phyloP scores from a whole-genome alignment of 1,140 invertebrate species.

The Coelopa frigida region DNA sequence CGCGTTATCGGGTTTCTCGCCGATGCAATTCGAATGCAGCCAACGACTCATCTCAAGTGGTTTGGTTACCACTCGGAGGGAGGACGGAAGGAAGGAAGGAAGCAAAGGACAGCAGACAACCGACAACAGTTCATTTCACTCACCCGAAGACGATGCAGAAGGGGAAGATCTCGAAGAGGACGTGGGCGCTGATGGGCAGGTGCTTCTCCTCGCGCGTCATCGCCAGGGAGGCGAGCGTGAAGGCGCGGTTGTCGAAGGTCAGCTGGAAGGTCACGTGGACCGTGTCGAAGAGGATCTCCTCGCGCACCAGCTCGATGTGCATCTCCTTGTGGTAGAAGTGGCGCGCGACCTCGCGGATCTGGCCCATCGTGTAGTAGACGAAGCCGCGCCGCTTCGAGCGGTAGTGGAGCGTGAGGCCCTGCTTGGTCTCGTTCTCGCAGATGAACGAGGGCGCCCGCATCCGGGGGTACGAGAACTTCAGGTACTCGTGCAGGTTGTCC shows the following conservation, averaged over 20 bases:
- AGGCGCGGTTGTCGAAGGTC: conserved; percentile 88
- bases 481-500: conserved; percentile 95
- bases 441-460: conserved; percentile 91
- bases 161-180: conserved; percentile 95
- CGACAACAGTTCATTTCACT: conserved; percentile 20
- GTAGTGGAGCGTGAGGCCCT: conserved; percentile 88
- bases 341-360: conserved; percentile 84
- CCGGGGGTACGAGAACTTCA: conserved; percentile 92
- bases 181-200: conserved; percentile 75
- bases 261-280: conserved; percentile 89
- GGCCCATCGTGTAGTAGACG: conserved; percentile 94
- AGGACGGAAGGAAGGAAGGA: not conserved
- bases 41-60: no score
- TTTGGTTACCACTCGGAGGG: no score
- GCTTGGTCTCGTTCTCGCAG: conserved; percentile 87
- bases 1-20: not conserved
- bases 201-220: conserved; percentile 82
- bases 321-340: conserved; percentile 92
- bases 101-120: not conserved
- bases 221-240: conserved; percentile 67
- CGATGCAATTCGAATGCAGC: conserved; percentile 1
- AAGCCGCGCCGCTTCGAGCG: conserved; percentile 86
- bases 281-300: conserved; percentile 82
- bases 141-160: conserved; percentile 95
- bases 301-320: conserved; percentile 78